These are phyloP conservation scores for Pycnonotus jocosus DNA, from an alignment of 2,113 vertebrate genomes.

Conservation along the genomic window DNA sequence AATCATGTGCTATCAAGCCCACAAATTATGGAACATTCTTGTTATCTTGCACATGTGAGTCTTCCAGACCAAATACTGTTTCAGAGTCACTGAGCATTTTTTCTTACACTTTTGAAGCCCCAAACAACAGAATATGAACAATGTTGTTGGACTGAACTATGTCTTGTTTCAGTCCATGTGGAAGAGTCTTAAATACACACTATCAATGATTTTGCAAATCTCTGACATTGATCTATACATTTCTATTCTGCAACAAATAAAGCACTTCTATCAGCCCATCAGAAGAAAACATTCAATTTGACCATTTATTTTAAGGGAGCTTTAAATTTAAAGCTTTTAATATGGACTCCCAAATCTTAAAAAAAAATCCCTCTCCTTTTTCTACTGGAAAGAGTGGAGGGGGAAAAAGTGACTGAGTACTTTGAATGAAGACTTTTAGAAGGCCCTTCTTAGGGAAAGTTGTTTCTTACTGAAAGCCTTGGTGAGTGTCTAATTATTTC, in stretches of 20 bases:
- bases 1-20: background rate
- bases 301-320: background rate
- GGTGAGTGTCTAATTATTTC: conserved; percentile 18
- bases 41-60: background rate
- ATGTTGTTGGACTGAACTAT: background rate
- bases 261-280: background rate
- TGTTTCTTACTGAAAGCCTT: conserved; percentile 52
- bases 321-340: conserved; percentile 19
- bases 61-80: background rate
- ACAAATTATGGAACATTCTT: background rate
- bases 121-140: background rate
- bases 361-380: conserved; percentile 14
- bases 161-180: background rate
- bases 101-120: background rate
- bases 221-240: background rate
- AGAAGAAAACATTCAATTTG: conserved; percentile 20
- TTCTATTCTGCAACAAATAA: background rate
- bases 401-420: background rate
- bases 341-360: background rate
- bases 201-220: background rate
- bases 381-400: background rate
- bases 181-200: background rate
- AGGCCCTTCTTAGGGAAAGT: conserved; percentile 30
- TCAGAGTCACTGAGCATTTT: background rate
- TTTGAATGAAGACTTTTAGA: conserved; percentile 24